Conservation (phyloP, 1,140 invertebrate genomes). For the Pseudomyrmex cubaensis region DNA sequence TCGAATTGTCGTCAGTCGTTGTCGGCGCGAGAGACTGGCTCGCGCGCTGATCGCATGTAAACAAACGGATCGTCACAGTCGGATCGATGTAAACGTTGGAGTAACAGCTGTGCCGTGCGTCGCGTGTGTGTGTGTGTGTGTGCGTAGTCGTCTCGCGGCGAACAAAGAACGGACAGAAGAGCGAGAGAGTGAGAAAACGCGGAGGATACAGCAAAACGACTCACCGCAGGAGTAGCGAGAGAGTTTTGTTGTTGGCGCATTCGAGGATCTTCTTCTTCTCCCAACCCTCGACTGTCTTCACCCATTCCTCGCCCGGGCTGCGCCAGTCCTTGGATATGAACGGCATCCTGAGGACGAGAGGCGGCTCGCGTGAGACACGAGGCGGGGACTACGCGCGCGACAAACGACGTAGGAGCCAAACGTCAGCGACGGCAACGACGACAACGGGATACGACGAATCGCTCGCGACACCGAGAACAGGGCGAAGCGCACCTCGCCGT, state of each 20-base stretch:
- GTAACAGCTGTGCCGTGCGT: slow-evolving; percentile 77
- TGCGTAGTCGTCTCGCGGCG: slow-evolving; percentile 14
- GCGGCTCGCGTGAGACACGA: not conserved
- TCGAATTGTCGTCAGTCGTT: not conserved
- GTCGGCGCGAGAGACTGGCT: not conserved
- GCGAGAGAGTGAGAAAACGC: not conserved
- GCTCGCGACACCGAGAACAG: not conserved
- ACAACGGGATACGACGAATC: slow-evolving; percentile 2
- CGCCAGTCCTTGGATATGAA: slow-evolving; percentile 97
- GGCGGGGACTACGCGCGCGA: not conserved
- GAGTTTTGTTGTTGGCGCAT: slow-evolving; percentile 87
- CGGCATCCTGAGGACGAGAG: slow-evolving; percentile 89
- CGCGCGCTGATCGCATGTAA: slow-evolving; percentile 39
- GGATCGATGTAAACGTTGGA: slow-evolving; percentile 81
- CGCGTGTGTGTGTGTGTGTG: no score
- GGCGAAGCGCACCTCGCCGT: slow-evolving; percentile 55
- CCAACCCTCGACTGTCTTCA: slow-evolving; percentile 98
- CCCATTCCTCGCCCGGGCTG: slow-evolving; percentile 98
- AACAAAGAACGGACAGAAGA: slow-evolving; percentile 45
- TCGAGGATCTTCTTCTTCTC: slow-evolving; percentile 97
- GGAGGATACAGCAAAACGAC: slow-evolving; percentile 30
- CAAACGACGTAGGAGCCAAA: no score
- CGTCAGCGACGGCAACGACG: not conserved
- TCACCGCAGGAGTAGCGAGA: slow-evolving; percentile 83
- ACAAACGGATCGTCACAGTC: slow-evolving; percentile 67